A percentile compares a stretch with the other conserved stretches of the same genome.
These are phyloP conservation scores for Eumeta japonica DNA, from an alignment of 1,140 invertebrate species.

Conservation along the genomic window DNA sequence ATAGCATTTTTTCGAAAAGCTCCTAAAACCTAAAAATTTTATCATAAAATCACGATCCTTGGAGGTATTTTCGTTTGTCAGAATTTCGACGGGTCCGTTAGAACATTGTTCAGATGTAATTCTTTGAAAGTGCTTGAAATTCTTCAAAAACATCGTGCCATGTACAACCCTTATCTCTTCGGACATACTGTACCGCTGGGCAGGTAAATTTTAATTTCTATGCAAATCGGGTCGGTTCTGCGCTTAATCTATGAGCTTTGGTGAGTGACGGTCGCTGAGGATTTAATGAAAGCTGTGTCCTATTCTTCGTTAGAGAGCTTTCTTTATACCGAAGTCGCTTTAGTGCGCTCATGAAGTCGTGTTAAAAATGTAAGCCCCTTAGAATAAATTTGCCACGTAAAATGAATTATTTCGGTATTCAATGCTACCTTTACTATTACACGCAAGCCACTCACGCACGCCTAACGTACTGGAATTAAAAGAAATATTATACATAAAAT, in stretches of 20 bases:
- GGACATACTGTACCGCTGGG: slow-evolving; percentile 9
- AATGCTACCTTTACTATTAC: no score
- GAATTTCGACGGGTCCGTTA: neutral
- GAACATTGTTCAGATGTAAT: neutral
- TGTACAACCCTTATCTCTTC: neutral
- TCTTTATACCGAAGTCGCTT: slow-evolving; percentile 26
- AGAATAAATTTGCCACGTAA: no score
- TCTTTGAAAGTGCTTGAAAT: neutral
- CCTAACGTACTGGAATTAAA: no score
- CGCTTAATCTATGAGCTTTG: slow-evolving; percentile 39
- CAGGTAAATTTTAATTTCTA: slow-evolving; percentile 56
- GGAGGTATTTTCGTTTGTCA: neutral
- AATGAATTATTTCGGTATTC: no score
- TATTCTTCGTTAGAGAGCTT: neutral
- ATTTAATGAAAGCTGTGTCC: slow-evolving; percentile 39
- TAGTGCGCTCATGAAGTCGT: slow-evolving; percentile 51
- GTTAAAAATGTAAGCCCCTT: no score
- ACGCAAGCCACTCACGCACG: no score
- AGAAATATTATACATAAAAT: no score
- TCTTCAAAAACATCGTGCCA: neutral
- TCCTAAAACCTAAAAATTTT: neutral
- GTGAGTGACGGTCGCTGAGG: slow-evolving; percentile 24
- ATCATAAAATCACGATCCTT: neutral
- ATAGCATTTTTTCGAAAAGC: no score
- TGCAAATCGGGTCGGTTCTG: slow-evolving; percentile 43